Evolutionary conservation across 2,113 vertebrate genomes (phyloP).

Genomic region (Cathartes aura): DNA sequence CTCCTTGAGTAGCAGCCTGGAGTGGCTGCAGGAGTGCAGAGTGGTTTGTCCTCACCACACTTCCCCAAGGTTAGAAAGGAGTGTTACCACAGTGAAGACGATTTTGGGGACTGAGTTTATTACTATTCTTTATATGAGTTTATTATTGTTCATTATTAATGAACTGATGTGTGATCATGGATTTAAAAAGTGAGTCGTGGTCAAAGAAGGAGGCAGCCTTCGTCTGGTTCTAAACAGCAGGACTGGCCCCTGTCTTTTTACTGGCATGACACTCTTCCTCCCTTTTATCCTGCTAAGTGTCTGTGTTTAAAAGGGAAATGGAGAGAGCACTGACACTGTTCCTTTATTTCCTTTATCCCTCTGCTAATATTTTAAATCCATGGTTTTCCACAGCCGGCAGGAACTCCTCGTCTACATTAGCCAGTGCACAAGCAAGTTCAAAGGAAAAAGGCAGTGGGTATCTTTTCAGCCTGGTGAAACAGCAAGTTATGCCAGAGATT

Average conservation of each 20-base stretch:
- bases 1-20: background rate
- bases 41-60: background rate
- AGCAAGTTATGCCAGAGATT: background rate
- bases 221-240: background rate
- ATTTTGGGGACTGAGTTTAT: background rate
- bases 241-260: background rate
- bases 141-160: background rate
- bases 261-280: background rate
- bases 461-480: background rate
- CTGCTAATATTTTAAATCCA: background rate
- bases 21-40: background rate
- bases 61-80: background rate
- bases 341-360: background rate
- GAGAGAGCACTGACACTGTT: background rate
- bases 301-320: background rate
- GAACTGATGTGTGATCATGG: background rate
- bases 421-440: background rate
- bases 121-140: background rate
- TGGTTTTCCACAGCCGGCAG: background rate
- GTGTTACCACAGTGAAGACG: fast-evolving
- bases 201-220: background rate
- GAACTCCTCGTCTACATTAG: background rate
- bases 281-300: background rate
- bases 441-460: background rate
- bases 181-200: background rate